Evolutionary conservation across 2,888 invertebrate species (phyloP).

Genomic region (Drosophila quinaria): DNA sequence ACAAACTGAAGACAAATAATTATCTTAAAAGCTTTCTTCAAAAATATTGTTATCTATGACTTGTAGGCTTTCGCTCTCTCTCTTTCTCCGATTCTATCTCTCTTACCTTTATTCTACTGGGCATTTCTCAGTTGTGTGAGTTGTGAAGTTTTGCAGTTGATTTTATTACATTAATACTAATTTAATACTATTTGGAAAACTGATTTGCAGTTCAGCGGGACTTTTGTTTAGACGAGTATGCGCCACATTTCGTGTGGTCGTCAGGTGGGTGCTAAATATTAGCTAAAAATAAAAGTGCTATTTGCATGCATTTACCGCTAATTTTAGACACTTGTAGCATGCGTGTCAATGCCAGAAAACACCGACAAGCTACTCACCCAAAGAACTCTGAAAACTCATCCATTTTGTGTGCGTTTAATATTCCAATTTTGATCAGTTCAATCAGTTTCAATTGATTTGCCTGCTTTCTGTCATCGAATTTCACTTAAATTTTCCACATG

Average conservation of each 20-base stretch:
- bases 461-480: slow-evolving; percentile 33
- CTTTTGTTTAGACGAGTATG: slow-evolving; percentile 12
- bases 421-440: slow-evolving; percentile 21
- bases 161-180: slow-evolving; percentile 23
- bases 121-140: slow-evolving; percentile 2
- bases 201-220: slow-evolving; percentile 8
- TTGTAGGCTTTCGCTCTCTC: background rate
- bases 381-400: slow-evolving; percentile 60
- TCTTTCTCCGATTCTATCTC: background rate
- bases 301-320: slow-evolving; percentile 55
- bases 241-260: slow-evolving; percentile 24
- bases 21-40: slow-evolving; percentile 1
- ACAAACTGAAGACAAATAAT: background rate
- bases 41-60: background rate
- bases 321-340: slow-evolving; percentile 59
- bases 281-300: slow-evolving; percentile 51
- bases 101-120: slow-evolving; percentile 7
- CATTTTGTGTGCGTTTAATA: slow-evolving; percentile 36
- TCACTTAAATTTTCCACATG: slow-evolving; percentile 43
- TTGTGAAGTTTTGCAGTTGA: background rate
- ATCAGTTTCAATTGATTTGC: slow-evolving; percentile 46
- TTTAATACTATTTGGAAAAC: slow-evolving; percentile 20
- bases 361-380: slow-evolving; percentile 46
- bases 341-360: slow-evolving; percentile 32
- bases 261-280: slow-evolving; percentile 52